Conservation (phyloP, 1,140 invertebrate genomes). For the Rhyzopertha dominica region DNA sequence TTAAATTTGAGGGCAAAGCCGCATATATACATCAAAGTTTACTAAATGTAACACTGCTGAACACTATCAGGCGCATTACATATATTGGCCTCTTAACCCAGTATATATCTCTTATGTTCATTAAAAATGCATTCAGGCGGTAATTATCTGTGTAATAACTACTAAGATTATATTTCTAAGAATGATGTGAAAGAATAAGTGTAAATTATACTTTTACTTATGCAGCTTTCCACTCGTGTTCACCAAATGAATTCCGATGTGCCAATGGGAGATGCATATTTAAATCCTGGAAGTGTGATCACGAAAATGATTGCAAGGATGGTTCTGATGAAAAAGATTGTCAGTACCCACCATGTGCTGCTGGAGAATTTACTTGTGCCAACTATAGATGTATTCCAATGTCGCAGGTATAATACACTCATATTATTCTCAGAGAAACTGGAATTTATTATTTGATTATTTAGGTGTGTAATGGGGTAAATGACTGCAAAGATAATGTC, state of each 20-base stretch:
- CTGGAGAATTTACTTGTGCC: slow-evolving; percentile 90
- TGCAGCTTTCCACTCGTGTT: slow-evolving; percentile 86
- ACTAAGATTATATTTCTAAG: too few species aligned
- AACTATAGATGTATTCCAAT: slow-evolving; percentile 87
- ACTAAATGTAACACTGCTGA: too few species aligned
- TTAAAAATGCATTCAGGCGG: too few species aligned
- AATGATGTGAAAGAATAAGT: too few species aligned
- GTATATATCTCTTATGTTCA: too few species aligned
- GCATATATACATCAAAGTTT: too few species aligned
- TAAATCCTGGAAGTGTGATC: slow-evolving; percentile 90
- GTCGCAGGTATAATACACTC: slow-evolving; percentile 54
- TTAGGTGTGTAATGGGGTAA: slow-evolving; percentile 85
- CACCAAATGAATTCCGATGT: slow-evolving; percentile 88
- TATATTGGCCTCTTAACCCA: too few species aligned
- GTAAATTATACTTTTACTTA: slow-evolving; percentile 31
- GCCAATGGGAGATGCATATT: slow-evolving; percentile 93
- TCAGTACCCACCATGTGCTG: slow-evolving; percentile 79
- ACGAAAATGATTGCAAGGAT: slow-evolving; percentile 93
- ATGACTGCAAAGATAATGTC: slow-evolving; percentile 90
- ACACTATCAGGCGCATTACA: too few species aligned
- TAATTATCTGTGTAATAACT: too few species aligned
- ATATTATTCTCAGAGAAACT: slow-evolving; percentile 6
- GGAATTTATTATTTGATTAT: slow-evolving; percentile 14
- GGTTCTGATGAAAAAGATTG: slow-evolving; percentile 90
- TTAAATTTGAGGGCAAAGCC: too few species aligned